phyloP scores from a whole-genome alignment of 64 coral and sea anemone genomes.

The Pocillopora damicornis region DNA sequence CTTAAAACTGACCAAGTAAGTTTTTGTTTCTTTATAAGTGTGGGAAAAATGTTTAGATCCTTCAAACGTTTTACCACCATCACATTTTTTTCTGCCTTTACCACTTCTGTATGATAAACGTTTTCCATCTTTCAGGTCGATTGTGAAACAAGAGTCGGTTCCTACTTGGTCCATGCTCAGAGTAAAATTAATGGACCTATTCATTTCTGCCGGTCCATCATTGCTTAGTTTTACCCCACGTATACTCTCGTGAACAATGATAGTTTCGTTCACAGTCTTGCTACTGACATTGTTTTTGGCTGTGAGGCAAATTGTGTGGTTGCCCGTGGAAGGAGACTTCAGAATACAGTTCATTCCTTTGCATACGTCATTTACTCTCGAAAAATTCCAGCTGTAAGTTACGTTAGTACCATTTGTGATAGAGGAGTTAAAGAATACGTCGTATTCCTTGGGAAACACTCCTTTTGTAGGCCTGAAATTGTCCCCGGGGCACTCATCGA shows the following conservation, averaged over 20 bases:
- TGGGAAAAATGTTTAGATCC: neutral
- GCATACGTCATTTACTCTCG: neutral
- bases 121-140: neutral
- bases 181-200: neutral
- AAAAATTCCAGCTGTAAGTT: constrained; percentile 22
- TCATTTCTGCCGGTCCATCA: neutral
- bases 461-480: neutral
- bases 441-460: constrained; percentile 13
- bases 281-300: constrained; percentile 27
- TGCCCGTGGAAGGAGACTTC: neutral
- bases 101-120: neutral
- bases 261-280: neutral
- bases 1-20: neutral
- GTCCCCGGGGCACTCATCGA: neutral
- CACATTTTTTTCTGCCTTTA: neutral
- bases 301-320: neutral
- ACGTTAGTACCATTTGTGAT: constrained; percentile 37
- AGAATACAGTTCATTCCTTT: neutral
- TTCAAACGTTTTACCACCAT: neutral
- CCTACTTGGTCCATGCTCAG: neutral
- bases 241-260: constrained; percentile 19
- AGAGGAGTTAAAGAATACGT: constrained; percentile 8
- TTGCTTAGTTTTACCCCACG: neutral
- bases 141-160: neutral
- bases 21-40: neutral